Percentiles rank a stretch among this genome's conserved stretches.
These are phyloP conservation scores for Dendrolimus pini DNA, from an alignment of 2,888 invertebrate genomes.

Conservation along the genomic window DNA sequence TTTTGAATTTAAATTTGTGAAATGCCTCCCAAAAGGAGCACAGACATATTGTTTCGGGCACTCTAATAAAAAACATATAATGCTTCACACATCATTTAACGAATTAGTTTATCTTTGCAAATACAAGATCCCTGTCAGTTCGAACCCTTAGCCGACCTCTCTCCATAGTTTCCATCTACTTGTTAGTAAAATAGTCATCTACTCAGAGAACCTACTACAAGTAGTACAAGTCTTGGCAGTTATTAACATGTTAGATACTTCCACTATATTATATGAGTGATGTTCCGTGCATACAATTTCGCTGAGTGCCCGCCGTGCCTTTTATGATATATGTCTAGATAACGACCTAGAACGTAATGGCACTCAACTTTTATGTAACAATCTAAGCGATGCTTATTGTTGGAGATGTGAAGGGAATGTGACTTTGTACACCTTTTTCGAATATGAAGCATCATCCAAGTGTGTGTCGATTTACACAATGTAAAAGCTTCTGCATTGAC, in stretches of 20 bases:
- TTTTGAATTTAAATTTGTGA: no score
- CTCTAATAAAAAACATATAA: no score
- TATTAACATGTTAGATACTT: neutral
- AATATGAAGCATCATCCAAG: no score
- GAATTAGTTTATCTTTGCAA: no score
- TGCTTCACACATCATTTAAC: no score
- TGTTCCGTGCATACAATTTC: conserved; percentile 7
- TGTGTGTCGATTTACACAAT: neutral
- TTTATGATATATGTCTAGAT: conserved; percentile 5
- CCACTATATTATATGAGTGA: neutral
- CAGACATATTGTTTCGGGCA: no score
- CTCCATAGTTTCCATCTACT: no score
- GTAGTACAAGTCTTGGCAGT: neutral
- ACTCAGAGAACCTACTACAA: no score
- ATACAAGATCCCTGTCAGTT: no score
- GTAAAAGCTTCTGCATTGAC: neutral
- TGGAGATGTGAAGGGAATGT: neutral
- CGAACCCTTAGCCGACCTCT: no score
- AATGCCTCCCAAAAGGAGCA: no score
- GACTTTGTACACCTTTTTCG: neutral
- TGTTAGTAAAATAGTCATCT: no score
- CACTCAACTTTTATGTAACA: conserved; percentile 1
- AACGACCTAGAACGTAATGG: conserved; percentile 6
- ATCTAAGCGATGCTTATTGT: neutral
- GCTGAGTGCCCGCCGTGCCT: conserved; percentile 6